Evolutionary conservation across 2,888 invertebrate species (phyloP).

Genomic region (Troglohyphantes excavatus): DNA sequence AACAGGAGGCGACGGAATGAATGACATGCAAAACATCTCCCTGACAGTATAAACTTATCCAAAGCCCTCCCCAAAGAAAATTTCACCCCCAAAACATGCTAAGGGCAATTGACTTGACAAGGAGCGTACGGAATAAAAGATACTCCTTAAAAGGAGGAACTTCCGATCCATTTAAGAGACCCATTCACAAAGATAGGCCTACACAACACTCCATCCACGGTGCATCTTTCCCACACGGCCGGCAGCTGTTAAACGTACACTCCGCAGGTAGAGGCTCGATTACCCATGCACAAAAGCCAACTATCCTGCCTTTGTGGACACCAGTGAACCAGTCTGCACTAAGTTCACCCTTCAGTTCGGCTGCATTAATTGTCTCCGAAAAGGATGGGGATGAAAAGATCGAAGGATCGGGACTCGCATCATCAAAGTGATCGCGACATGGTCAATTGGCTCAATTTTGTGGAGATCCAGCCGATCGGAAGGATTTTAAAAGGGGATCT

Average conservation of each 20-base stretch:
- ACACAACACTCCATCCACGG: neutral
- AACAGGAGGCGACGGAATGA: too few relatives aligned
- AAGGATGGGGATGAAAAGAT: slow-evolving; percentile 54
- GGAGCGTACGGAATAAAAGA: neutral
- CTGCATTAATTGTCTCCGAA: slow-evolving; percentile 72
- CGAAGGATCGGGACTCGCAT: slow-evolving; percentile 62
- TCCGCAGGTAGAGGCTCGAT: slow-evolving; percentile 40
- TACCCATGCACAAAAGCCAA: slow-evolving; percentile 61
- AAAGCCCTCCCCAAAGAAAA: neutral
- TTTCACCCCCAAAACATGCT: neutral
- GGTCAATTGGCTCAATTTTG: slow-evolving; percentile 74
- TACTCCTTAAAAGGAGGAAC: neutral
- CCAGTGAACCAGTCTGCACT: slow-evolving; percentile 26
- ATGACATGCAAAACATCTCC: neutral
- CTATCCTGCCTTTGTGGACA: slow-evolving; percentile 59
- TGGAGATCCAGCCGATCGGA: slow-evolving; percentile 54
- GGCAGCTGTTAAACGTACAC: slow-evolving; percentile 74
- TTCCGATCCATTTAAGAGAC: slow-evolving; percentile 15
- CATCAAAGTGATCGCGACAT: slow-evolving; percentile 75
- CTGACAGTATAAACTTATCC: neutral
- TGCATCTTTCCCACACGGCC: slow-evolving; percentile 56
- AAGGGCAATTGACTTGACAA: slow-evolving; percentile 5
- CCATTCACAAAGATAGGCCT: slow-evolving; percentile 11
- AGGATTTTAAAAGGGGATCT: slow-evolving; percentile 68
- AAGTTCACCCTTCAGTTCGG: slow-evolving; percentile 63